Evolutionary conservation across 2,888 invertebrate genomes (phyloP).

Genomic region (Plagodis pulveraria): DNA sequence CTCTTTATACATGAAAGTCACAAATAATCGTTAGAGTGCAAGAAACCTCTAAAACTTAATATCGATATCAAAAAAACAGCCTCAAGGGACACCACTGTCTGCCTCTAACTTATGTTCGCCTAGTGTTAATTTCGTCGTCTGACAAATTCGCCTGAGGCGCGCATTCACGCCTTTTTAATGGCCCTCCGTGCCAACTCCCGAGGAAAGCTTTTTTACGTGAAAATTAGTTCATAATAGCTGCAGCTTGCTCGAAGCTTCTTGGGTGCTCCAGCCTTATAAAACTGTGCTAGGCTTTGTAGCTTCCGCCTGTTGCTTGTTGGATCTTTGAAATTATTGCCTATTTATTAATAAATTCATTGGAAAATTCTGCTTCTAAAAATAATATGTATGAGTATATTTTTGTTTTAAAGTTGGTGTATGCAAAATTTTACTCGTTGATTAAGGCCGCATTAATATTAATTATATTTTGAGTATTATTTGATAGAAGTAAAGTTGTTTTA

Average conservation of each 20-base stretch:
- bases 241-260: conserved; percentile 11
- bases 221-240: conserved; percentile 49
- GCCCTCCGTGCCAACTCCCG: conserved; percentile 35
- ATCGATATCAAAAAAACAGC: conserved; percentile 56
- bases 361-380: too few relatives aligned
- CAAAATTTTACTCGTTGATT: too few relatives aligned
- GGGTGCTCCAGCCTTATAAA: not conserved
- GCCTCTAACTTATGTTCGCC: conserved; percentile 69
- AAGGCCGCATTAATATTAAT: too few relatives aligned
- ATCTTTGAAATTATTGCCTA: too few relatives aligned
- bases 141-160: conserved; percentile 71
- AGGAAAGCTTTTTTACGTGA: conserved; percentile 49
- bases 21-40: not conserved
- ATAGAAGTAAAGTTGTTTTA: too few relatives aligned
- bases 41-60: not conserved
- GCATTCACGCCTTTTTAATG: conserved; percentile 53
- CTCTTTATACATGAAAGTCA: too few relatives aligned
- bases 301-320: too few relatives aligned
- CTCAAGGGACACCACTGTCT: conserved; percentile 37
- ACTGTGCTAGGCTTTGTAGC: too few relatives aligned
- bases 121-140: conserved; percentile 76
- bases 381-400: too few relatives aligned
- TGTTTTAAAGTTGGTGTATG: too few relatives aligned
- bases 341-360: too few relatives aligned
- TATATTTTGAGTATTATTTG: too few relatives aligned